Base-by-base conservation (phyloP, 2,113 vertebrate genomes). In the Tretioscincus oriximinensis region DNA sequence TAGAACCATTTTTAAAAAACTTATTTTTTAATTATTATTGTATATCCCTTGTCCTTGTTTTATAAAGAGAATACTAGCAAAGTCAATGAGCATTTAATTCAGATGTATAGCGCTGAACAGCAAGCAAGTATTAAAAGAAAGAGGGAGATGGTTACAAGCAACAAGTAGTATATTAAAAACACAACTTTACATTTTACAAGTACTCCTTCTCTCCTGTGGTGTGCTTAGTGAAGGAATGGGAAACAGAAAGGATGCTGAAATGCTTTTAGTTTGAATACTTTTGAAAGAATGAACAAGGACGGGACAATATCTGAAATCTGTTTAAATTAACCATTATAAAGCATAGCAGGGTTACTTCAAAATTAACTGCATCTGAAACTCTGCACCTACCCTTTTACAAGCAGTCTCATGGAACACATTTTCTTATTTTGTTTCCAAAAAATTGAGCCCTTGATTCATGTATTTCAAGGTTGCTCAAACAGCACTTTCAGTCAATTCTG, bases 121-220 rank as follows among this genome's bases (percentile, higher is more conserved):
- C 31, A 87, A 91, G 64, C 54, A 1, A 2, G 51, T 22, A 82
- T 85, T 70, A 86, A 87, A 63, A 21, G 78, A 63, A n/a, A 83
- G 29, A 21, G 60, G 9, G 83, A 61, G 7, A 2, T 79, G 21
- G n/a, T 64, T 65, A 65, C 85, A 2, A 6, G 77, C 88, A 88
- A 90, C 75, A 91, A 73, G 87, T 77, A 82, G 70, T 63, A 80
- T 60, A 41, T 11, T 60, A 83, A 68, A 83, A 61, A 24, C 54
- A 69, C 64, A 28, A 65, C 14, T 28, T 86, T 29, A 76, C 82
- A 72, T 78, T 89, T 80, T 81, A 87, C 10, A 12, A 65, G 70
- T 76, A 83, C 61, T 24, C 78, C 83, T 5, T 0, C 47, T 7
- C 1, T 8, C 61, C 41, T 35, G 28, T 84, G 75, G 47, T 87